phyloP scores from a whole-genome alignment of 2,888 invertebrate species.

The Cancer borealis region DNA sequence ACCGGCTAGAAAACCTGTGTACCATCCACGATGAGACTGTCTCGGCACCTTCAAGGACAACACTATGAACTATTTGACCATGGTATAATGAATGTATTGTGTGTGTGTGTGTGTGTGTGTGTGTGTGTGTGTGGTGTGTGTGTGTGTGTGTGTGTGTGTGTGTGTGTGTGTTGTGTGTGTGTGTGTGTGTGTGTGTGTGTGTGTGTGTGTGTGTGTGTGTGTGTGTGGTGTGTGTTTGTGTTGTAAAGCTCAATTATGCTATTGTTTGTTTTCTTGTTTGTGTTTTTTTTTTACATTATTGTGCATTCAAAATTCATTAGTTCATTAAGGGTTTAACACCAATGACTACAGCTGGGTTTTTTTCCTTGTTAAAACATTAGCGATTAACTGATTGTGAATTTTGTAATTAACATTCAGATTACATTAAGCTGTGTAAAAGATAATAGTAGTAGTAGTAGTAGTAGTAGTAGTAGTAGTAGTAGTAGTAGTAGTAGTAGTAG shows the following conservation, averaged over 20 bases:
- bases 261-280: not conserved
- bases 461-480: conserved; percentile 3
- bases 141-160: no score
- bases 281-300: no score
- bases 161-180: no score
- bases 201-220: conserved; percentile 29
- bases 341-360: not conserved
- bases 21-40: not conserved
- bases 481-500: conserved; percentile 8
- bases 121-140: no score
- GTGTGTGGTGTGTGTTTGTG: not conserved
- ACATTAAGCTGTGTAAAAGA: not conserved
- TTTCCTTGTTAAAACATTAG: not conserved
- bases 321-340: no score
- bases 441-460: not conserved
- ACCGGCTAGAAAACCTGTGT: not conserved
- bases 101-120: no score
- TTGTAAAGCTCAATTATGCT: no score
- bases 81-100: no score
- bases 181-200: not conserved
- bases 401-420: no score
- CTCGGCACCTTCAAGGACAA: no score
- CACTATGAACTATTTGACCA: no score
- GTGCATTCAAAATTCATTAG: no score
- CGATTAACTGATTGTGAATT: not conserved